These are phyloP conservation scores for Dissostichus mawsoni DNA, from an alignment of 2,113 vertebrate genomes.

Conservation along the genomic window DNA sequence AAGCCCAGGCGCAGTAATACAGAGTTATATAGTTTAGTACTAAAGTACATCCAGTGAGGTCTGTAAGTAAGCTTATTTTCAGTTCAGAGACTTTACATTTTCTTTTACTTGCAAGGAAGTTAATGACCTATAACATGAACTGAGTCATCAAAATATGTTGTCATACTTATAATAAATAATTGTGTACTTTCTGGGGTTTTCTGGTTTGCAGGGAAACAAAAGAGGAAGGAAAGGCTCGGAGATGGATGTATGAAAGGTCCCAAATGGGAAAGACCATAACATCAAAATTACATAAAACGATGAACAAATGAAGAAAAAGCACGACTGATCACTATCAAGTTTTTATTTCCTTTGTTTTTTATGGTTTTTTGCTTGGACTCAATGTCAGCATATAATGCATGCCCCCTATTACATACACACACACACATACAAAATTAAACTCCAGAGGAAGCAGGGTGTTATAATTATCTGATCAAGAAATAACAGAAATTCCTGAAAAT, in stretches of 20 bases:
- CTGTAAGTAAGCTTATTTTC: background rate
- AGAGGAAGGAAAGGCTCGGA: constrained; percentile 90
- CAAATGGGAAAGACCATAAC: constrained; percentile 18
- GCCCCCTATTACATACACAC: constrained; percentile 22
- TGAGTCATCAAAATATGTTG: background rate
- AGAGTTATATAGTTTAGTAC: background rate
- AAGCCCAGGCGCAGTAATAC: background rate
- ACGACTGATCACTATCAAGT: constrained; percentile 26
- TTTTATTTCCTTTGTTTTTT: constrained; percentile 5
- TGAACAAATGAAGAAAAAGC: constrained; percentile 55
- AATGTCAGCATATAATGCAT: constrained; percentile 61
- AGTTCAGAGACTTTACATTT: background rate
- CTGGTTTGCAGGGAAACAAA: constrained; percentile 87
- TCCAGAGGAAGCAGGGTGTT: constrained; percentile 38
- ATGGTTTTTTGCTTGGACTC: constrained; percentile 31
- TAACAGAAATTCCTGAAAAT: constrained; percentile 24
- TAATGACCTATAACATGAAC: background rate
- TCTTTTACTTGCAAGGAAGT: background rate
- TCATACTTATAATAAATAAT: background rate
- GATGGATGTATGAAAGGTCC: constrained; percentile 85
- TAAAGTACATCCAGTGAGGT: background rate
- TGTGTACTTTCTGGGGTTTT: constrained; percentile 44
- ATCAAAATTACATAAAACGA: constrained; percentile 19
- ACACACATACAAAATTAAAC: constrained; percentile 14
- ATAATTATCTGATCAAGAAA: constrained; percentile 25